These are phyloP conservation scores for Trematocara stigmaticum DNA, from an alignment of 2,113 vertebrate genomes.

Conservation along the genomic window DNA sequence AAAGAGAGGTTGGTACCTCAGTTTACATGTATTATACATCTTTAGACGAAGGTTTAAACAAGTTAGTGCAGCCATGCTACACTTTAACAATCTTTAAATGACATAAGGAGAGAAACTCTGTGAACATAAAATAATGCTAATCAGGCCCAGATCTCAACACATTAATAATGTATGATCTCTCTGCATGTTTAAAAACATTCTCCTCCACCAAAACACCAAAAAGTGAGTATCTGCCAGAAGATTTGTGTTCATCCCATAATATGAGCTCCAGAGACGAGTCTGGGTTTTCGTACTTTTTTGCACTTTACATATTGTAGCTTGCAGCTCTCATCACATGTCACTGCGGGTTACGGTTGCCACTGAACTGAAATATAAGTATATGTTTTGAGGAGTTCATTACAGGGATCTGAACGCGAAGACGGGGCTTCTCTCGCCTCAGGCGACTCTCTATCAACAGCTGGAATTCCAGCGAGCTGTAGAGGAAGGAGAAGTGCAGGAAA, in stretches of 20 bases:
- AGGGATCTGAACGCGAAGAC: neutral
- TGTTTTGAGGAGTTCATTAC: neutral
- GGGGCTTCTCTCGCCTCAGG: neutral
- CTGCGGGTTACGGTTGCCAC: neutral
- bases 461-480: constrained; percentile 17
- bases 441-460: constrained; percentile 22
- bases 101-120: neutral
- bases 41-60: neutral
- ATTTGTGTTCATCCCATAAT: neutral
- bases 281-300: neutral
- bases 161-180: neutral
- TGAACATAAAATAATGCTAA: neutral
- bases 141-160: neutral
- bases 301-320: neutral
- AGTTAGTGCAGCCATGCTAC: neutral
- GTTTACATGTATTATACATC: neutral
- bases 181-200: neutral
- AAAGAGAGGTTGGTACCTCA: neutral
- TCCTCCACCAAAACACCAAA: neutral
- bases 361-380: neutral
- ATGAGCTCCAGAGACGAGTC: neutral
- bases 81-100: neutral
- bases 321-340: neutral
- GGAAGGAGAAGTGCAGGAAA: constrained; percentile 31
- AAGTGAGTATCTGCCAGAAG: neutral